Evolutionary conservation across 2,113 vertebrate genomes (phyloP).

Genomic region (Epinephelus cyanopodus): DNA sequence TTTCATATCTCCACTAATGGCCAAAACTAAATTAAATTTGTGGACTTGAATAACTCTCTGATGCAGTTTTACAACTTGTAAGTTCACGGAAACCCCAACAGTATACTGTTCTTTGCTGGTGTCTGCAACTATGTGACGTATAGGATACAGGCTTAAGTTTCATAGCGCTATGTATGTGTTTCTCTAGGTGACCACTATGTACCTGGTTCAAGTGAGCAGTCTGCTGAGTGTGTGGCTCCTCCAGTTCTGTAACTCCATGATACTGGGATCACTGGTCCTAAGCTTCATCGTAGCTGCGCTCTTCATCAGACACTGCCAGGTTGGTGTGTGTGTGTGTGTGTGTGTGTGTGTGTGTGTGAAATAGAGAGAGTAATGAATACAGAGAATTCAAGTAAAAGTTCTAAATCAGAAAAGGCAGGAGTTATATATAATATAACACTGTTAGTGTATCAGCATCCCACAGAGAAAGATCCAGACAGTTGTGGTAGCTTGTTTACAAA

Average conservation of each 20-base stretch:
- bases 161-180: constrained; percentile 2
- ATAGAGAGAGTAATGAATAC: background rate
- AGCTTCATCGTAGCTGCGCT: constrained; percentile 93
- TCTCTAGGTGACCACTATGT: constrained; percentile 89
- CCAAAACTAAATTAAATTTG: background rate
- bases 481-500: constrained; percentile 1
- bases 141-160: too few relatives aligned
- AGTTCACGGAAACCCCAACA: background rate
- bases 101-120: too few relatives aligned
- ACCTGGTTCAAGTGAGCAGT: constrained; percentile 88
- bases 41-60: too few relatives aligned
- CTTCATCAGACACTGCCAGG: constrained; percentile 91
- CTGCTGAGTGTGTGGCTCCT: constrained; percentile 92
- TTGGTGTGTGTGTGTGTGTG: constrained; percentile 65
- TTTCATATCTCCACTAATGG: background rate
- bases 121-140: too few relatives aligned
- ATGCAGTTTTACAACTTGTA: background rate
- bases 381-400: background rate
- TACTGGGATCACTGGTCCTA: constrained; percentile 93
- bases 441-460: background rate
- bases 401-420: background rate
- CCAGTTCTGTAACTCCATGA: constrained; percentile 97
- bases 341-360: constrained; percentile 17
- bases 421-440: background rate
- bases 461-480: constrained; percentile 16